phyloP scores from a whole-genome alignment of 2,113 vertebrate species.

The Thamnaconus septentrionalis region DNA sequence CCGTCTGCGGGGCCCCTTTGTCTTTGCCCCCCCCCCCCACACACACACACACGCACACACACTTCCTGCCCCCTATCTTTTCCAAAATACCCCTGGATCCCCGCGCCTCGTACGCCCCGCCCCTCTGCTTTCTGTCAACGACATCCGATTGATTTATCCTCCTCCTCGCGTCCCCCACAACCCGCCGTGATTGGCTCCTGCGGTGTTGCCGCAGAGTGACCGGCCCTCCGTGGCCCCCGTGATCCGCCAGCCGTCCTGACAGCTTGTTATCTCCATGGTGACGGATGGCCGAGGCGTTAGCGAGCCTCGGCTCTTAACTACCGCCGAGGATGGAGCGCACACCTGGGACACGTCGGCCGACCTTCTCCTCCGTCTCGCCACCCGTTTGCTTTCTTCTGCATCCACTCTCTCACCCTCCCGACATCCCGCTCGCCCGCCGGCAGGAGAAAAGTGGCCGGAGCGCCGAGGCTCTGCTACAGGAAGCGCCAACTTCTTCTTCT shows the following conservation, averaged over 20 bases:
- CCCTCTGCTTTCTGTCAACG: too few relatives aligned
- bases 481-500: too few relatives aligned
- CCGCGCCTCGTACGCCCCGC: too few relatives aligned
- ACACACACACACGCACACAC: too few relatives aligned
- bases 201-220: conserved; percentile 56
- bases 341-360: conserved; percentile 61
- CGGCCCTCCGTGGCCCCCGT: conserved; percentile 59
- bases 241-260: conserved; percentile 64
- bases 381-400: conserved; percentile 2
- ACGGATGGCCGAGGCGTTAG: conserved; percentile 66
- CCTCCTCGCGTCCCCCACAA: conserved; percentile 14
- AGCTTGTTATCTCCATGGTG: conserved; percentile 75
- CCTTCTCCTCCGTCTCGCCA: conserved; percentile 38
- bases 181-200: conserved; percentile 60
- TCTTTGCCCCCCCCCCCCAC: too few relatives aligned
- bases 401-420: conserved; percentile 2
- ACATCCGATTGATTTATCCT: conserved; percentile 1
- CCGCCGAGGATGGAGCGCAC: conserved; percentile 56
- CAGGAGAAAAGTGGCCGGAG: too few relatives aligned
- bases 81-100: too few relatives aligned
- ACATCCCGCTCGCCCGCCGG: conserved; percentile 6
- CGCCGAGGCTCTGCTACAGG: too few relatives aligned
- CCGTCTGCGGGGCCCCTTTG: too few relatives aligned
- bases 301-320: conserved; percentile 57
- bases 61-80: too few relatives aligned